Base-by-base conservation (phyloP, 1,140 invertebrate genomes). In the Aradophagus sp. region DNA sequence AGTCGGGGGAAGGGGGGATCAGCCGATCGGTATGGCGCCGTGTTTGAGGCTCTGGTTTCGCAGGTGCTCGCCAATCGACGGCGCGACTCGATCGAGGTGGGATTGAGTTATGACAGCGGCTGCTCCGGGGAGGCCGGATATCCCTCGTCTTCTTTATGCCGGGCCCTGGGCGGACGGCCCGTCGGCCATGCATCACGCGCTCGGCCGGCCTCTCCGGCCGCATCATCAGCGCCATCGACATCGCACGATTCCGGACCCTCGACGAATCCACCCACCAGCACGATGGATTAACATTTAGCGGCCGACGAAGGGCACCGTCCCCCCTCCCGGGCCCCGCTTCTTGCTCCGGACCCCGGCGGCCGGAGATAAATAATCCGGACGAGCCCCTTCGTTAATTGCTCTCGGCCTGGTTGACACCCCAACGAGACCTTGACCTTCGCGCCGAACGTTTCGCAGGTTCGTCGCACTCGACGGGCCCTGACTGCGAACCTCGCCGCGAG, bases 71-170 rank as follows among this genome's bases (percentile, higher is more conserved):
- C 47, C 47, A 73, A 72, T 69, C 59, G 59, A 65, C 62, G 67
- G 48, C 67, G 72, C 74, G 38, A 58, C 45, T 66, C 44, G 66
- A 70, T 63, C 67, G 42, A 84, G 83, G 84, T 84, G 84, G 84
- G 84, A 86, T 86, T 85, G 84, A 85, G 84, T 85, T 86, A 86
- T 86, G 84, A 85, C 84, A 85, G 80, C 81, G 82, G 80, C 81
- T 83, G 83, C 83, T 84, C 82, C 78, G 78, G 83, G 84, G 83
- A 80, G 61, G 20, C 20, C 79, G 77, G 78, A 80, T 81, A 83
- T 79, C 80, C 80, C 80, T 82, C 78, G 81, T 82, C 79, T 83
- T 84, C 79, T 82, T 84, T 82, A 80, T 79, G 81, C 79, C 75
- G 72, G 61, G 59, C 75, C 73, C 75, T 72, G 66, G 61, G 70